phyloP scores from a whole-genome alignment of 2,797 vertebrate species.

The Semaprochilodus insignis region DNA sequence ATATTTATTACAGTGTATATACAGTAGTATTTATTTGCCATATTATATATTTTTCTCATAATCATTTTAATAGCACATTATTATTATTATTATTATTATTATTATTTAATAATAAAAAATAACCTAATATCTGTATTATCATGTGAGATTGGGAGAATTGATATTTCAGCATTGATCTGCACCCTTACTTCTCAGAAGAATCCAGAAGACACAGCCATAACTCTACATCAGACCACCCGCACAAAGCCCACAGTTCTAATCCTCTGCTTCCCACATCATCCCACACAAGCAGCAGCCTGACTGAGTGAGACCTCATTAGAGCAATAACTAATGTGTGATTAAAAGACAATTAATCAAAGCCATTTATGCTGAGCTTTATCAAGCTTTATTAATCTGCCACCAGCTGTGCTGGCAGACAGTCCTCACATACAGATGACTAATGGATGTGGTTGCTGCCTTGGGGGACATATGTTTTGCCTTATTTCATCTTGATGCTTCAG shows the following conservation, averaged over 20 bases:
- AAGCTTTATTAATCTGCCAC: background rate
- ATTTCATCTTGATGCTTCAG: background rate
- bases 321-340: constrained; percentile 5
- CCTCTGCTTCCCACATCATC: constrained; percentile 24
- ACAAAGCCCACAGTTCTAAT: constrained; percentile 17
- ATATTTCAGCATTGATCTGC: too few species aligned
- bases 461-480: background rate
- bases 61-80: too few species aligned
- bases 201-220: background rate
- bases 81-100: too few species aligned
- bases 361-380: background rate
- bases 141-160: too few species aligned
- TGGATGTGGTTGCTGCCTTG: background rate
- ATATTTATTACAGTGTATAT: too few species aligned
- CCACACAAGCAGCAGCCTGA: constrained; percentile 16
- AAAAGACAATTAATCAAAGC: constrained; percentile 15
- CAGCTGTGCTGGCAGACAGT: background rate
- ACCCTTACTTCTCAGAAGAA: background rate
- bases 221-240: constrained; percentile 13
- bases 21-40: too few species aligned
- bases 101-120: too few species aligned
- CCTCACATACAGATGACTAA: constrained; percentile 6
- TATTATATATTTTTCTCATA: too few species aligned
- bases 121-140: too few species aligned
- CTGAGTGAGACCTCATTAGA: constrained; percentile 30